Evolutionary conservation across 1,140 invertebrate genomes (phyloP).

Genomic region (Microplitis demolitor): DNA sequence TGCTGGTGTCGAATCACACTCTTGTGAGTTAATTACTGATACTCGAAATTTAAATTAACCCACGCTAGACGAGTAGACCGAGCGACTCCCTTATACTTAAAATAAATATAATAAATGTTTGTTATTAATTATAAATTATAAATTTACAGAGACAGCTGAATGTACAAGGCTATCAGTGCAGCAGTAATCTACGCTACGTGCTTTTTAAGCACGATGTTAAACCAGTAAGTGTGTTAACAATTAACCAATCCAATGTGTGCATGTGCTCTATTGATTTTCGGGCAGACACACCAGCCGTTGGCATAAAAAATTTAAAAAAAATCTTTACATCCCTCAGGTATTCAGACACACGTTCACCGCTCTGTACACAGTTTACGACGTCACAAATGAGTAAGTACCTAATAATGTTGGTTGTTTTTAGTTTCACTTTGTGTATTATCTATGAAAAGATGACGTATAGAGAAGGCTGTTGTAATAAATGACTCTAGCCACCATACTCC

Average conservation of each 20-base stretch:
- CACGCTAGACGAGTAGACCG: neutral
- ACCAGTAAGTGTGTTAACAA: conserved; percentile 67
- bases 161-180: conserved; percentile 81
- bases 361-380: conserved; percentile 84
- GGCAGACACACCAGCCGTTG: too few species aligned
- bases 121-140: too few species aligned
- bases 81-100: too few species aligned
- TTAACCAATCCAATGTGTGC: conserved; percentile 20
- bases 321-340: conserved; percentile 63
- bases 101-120: too few species aligned
- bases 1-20: conserved; percentile 83
- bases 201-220: conserved; percentile 86
- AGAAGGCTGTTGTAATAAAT: conserved; percentile 1
- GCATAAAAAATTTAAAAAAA: neutral
- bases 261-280: conserved; percentile 25
- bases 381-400: conserved; percentile 78
- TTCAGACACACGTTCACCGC: conserved; percentile 81
- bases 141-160: conserved; percentile 77
- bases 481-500: conserved; percentile 75
- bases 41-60: neutral
- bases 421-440: too few species aligned
- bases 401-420: neutral
- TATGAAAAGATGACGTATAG: neutral
- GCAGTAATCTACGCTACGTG: conserved; percentile 78
- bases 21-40: conserved; percentile 66